phyloP scores from a whole-genome alignment of 2,113 vertebrate genomes.

The Neomonachus schauinslandi region DNA sequence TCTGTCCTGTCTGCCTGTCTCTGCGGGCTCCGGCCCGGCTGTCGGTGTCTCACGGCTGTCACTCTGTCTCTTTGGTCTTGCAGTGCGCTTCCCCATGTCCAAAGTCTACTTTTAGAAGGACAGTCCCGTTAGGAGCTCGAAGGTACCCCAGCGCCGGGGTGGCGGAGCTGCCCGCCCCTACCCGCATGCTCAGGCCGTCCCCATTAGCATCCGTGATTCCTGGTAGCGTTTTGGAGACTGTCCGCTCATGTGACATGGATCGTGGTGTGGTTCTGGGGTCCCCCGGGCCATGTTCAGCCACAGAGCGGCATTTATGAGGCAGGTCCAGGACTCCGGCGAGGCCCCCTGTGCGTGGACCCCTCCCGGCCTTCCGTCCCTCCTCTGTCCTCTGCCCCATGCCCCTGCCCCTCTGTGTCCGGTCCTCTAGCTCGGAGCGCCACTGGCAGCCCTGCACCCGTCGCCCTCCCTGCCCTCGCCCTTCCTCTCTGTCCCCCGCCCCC shows the following conservation, averaged over 20 bases:
- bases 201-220: constrained; percentile 79
- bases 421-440: too few species aligned
- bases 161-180: constrained; percentile 90
- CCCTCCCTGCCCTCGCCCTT: too few species aligned
- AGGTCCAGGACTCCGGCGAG: constrained; percentile 86
- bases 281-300: constrained; percentile 72
- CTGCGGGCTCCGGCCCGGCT: constrained; percentile 47
- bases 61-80: constrained; percentile 96
- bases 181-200: constrained; percentile 90
- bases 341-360: neutral
- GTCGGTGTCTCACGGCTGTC: constrained; percentile 83
- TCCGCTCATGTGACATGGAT: constrained; percentile 78
- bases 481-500: fast-evolving
- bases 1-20: constrained; percentile 6
- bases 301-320: constrained; percentile 76
- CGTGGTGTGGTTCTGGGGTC: constrained; percentile 64
- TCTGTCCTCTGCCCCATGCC: neutral
- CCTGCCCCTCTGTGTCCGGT: neutral
- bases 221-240: constrained; percentile 77
- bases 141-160: constrained; percentile 89
- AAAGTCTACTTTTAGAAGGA: constrained; percentile 94
- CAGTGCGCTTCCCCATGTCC: constrained; percentile 96
- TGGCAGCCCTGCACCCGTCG: fast-evolving
- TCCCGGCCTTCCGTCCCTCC: neutral
- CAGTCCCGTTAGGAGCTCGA: constrained; percentile 92